Evolutionary conservation across 2,888 invertebrate genomes (phyloP).

Genomic region (Drosophila fulvimacula): DNA sequence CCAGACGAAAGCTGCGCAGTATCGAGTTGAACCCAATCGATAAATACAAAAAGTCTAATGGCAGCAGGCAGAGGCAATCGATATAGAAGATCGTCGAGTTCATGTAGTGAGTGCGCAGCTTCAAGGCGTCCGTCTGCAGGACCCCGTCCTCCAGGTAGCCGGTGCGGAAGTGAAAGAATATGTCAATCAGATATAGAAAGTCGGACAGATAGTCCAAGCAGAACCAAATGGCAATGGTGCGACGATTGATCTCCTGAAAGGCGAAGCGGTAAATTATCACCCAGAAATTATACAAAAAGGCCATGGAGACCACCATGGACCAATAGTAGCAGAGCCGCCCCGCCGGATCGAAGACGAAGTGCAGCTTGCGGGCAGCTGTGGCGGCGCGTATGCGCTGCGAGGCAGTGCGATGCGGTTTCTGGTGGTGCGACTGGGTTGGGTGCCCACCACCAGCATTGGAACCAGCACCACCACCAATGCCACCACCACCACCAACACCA

Average conservation of each 20-base stretch:
- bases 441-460: slow-evolving; percentile 7
- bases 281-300: slow-evolving; percentile 98
- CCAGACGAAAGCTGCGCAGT: slow-evolving; percentile 96
- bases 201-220: slow-evolving; percentile 98
- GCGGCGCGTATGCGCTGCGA: slow-evolving; percentile 83
- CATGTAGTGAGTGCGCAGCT: slow-evolving; percentile 98
- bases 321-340: slow-evolving; percentile 98
- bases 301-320: slow-evolving; percentile 98
- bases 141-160: slow-evolving; percentile 99
- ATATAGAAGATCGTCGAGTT: slow-evolving; percentile 99
- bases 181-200: slow-evolving; percentile 97
- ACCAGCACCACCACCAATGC: neutral
- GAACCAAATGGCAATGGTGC: slow-evolving; percentile 97
- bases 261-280: slow-evolving; percentile 99
- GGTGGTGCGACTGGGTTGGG: slow-evolving; percentile 62
- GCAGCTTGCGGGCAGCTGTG: slow-evolving; percentile 88
- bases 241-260: slow-evolving; percentile 98
- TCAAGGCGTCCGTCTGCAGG: slow-evolving; percentile 96
- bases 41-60: slow-evolving; percentile 98
- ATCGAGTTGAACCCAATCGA: slow-evolving; percentile 99
- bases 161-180: slow-evolving; percentile 98
- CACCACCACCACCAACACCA: slow-evolving; percentile 31
- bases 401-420: slow-evolving; percentile 81
- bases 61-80: slow-evolving; percentile 98
- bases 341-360: slow-evolving; percentile 99